A percentile compares a stretch with the other conserved stretches of the same genome.
phyloP scores from a whole-genome alignment of 2,888 invertebrate genomes.

The Lasioglossum pauxillum region DNA sequence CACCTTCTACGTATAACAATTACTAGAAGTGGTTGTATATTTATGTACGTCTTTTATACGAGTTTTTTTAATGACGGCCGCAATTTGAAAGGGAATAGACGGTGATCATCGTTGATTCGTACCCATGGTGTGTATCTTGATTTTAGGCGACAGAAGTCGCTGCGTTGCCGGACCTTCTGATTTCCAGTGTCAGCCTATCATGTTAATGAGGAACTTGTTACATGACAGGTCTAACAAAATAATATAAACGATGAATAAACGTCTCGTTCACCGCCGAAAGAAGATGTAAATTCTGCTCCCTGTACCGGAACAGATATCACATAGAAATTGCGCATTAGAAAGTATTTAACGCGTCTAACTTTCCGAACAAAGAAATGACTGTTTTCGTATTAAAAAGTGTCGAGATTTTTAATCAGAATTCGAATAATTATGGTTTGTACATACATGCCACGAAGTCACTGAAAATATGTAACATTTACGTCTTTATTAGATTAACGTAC shows the following conservation, averaged over 20 bases:
- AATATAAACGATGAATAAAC: slow-evolving; percentile 21
- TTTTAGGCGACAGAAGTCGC: neutral
- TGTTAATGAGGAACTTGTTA: slow-evolving; percentile 19
- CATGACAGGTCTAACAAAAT: slow-evolving; percentile 16
- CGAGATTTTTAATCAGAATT: neutral
- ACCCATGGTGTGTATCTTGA: slow-evolving; percentile 61
- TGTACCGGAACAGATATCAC: neutral
- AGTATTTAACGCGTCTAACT: neutral
- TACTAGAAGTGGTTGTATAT: slow-evolving; percentile 41
- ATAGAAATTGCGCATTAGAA: slow-evolving; percentile 30
- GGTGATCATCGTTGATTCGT: slow-evolving; percentile 42
- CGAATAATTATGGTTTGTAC: neutral
- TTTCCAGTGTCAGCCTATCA: neutral
- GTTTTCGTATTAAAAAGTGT: neutral
- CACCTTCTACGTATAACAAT: slow-evolving; percentile 14
- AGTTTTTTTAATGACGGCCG: slow-evolving; percentile 50
- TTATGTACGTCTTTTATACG: slow-evolving; percentile 42
- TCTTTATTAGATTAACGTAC: neutral
- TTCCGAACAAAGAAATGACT: neutral
- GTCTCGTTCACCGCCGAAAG: neutral
- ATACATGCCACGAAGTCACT: neutral
- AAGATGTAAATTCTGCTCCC: neutral
- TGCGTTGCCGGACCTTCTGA: neutral
- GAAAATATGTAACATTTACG: neutral
- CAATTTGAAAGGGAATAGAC: slow-evolving; percentile 54